Evolutionary conservation across 2,888 invertebrate species (phyloP).

Genomic region (Galerucella nymphaeae): DNA sequence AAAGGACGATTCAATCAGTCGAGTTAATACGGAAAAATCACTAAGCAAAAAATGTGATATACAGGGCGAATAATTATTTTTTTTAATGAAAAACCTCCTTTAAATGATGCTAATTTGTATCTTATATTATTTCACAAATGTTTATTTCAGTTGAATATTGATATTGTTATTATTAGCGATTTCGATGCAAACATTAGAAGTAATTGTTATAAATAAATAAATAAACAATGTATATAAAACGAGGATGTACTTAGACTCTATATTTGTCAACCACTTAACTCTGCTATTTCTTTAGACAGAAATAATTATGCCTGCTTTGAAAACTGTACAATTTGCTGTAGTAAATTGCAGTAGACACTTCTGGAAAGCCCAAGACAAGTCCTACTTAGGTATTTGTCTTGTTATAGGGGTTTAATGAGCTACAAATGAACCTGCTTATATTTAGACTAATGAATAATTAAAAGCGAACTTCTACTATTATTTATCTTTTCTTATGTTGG

Average conservation of each 20-base stretch:
- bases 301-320: not conserved
- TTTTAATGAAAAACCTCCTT: too few species aligned
- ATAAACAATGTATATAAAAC: not conserved
- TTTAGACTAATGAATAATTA: constrained; percentile 51
- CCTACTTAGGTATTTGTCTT: constrained; percentile 48
- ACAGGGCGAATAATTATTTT: too few species aligned
- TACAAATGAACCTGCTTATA: constrained; percentile 49
- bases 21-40: too few species aligned
- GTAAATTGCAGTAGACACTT: constrained; percentile 39
- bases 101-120: too few species aligned
- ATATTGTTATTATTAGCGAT: too few species aligned
- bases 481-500: constrained; percentile 45
- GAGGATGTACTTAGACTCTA: not conserved
- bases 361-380: constrained; percentile 34
- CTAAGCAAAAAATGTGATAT: too few species aligned
- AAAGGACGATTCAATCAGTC: constrained; percentile 47
- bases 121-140: too few species aligned
- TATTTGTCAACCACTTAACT: not conserved
- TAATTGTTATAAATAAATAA: not conserved
- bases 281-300: not conserved
- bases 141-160: too few species aligned
- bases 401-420: constrained; percentile 50
- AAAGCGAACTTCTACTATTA: constrained; percentile 47
- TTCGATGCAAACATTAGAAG: too few species aligned
- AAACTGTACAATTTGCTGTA: not conserved